phyloP scores from a whole-genome alignment of 1,140 invertebrate species.

The Saccostrea cuccullata region DNA sequence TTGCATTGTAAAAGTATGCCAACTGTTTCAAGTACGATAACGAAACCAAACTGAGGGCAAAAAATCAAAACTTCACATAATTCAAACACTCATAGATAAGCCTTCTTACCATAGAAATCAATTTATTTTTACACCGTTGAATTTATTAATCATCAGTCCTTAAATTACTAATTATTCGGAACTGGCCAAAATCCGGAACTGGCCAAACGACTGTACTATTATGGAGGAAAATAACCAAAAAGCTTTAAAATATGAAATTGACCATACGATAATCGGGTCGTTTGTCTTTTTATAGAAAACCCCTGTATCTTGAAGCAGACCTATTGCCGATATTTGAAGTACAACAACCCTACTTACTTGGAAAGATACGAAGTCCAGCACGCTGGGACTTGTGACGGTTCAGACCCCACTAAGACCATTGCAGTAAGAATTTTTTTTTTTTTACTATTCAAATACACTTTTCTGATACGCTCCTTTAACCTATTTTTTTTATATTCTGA shows the following conservation, averaged over 20 bases:
- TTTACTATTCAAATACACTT: no score
- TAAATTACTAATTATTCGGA: no score
- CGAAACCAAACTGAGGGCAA: no score
- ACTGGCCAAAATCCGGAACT: no score
- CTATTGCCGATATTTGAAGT: constrained; percentile 22
- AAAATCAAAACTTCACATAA: no score
- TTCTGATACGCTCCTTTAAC: neutral
- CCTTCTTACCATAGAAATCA: no score
- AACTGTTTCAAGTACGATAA: no score
- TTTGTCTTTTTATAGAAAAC: neutral
- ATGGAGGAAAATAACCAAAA: neutral
- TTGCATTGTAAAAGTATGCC: no score
- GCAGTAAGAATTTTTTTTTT: neutral
- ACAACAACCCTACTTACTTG: neutral
- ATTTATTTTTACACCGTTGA: no score
- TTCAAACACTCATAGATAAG: no score
- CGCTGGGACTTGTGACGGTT: constrained; percentile 49
- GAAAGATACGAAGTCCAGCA: constrained; percentile 41
- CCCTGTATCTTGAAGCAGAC: constrained; percentile 10
- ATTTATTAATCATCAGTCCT: no score
- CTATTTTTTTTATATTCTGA: neutral
- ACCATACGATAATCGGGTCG: neutral
- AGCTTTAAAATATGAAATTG: neutral
- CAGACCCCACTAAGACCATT: constrained; percentile 20
- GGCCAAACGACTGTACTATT: no score